Conservation (phyloP, 2,797 vertebrate species). For the Aldrovandia affinis region DNA sequence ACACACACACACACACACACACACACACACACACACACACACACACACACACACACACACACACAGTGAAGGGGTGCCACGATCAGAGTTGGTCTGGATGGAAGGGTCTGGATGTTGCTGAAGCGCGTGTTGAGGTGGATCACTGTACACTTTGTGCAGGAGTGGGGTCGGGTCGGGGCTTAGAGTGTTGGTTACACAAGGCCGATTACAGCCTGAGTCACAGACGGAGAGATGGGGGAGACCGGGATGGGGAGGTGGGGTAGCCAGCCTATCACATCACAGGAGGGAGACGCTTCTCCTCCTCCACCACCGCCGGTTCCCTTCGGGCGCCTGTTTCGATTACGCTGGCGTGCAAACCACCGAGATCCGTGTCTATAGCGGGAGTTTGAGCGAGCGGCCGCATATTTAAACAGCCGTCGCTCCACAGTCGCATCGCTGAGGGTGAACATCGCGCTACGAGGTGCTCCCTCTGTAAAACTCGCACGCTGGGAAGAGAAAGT, state of each 20-base stretch:
- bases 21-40: not conserved
- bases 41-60: not conserved
- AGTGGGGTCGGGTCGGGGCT: not conserved
- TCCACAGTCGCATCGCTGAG: not conserved
- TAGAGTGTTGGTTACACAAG: not conserved
- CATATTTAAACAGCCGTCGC: not conserved
- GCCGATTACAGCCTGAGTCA: not conserved
- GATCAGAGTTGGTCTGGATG: not conserved
- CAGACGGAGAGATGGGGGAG: not conserved
- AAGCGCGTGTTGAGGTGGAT: not conserved
- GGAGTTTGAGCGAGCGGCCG: not conserved
- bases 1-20: not conserved
- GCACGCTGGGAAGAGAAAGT: constrained; percentile 23
- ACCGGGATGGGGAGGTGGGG: not conserved
- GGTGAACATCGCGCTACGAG: not conserved
- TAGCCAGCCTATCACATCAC: not conserved
- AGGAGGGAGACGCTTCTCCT: not conserved
- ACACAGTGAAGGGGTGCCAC: not conserved
- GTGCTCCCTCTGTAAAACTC: constrained; percentile 29
- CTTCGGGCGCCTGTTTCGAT: not conserved
- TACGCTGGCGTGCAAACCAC: not conserved
- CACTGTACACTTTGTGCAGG: not conserved
- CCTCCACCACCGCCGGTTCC: not conserved
- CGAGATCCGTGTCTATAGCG: no score
- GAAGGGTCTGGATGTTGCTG: not conserved